Base-by-base conservation (phyloP, 2,113 vertebrate genomes). In the Sylvilagus bachmani region DNA sequence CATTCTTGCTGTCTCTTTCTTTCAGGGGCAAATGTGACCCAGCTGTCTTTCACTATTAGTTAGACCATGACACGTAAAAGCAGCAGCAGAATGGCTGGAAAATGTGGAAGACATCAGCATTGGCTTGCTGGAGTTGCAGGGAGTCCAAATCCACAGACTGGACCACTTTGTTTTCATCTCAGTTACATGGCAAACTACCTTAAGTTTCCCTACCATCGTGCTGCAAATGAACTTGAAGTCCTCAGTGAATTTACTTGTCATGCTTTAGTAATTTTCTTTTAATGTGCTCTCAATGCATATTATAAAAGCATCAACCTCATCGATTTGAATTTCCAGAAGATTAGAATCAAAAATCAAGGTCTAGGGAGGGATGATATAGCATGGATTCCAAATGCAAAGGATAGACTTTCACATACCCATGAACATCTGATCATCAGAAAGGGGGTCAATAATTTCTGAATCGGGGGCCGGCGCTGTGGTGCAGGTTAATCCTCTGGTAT, bases 41-140 rank as follows among this genome's bases (percentile, higher is more conserved):
- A 96, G 89, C 53, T 96, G 89, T 81, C 95, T 95, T 97, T 96
- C 77, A 74, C n/a, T 1, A 33, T 14, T 38, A 83, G 90, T 3
- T 53, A 97, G 69, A 64, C 89, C 79, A 86, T 33, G 70, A 94
- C 80, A 77, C 84, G 95, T 71, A 91, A 98, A 96, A 94, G 80
- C 5, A 95, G 55, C 1, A 3, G 49, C 96, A 95, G 93, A 66
- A 81, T 8, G 96, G 29, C 61, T 92, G 69, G 1, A 10, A 85
- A 94, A 86, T n/a, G 55, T 29, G 25, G 1, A 1, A 62, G 95
- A 89, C 61, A 55, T 33, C 31, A 73, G 88, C 1, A 74, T 53
- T 49, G 85, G 79, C 38, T 94, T 75, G 11, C 13, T 85, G 6
- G 10, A 95, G 21, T 49, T 67, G 31, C 31, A 85, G 16, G 44